Base-by-base conservation (phyloP, 1,140 invertebrate genomes). In the Penaeus japonicus region DNA sequence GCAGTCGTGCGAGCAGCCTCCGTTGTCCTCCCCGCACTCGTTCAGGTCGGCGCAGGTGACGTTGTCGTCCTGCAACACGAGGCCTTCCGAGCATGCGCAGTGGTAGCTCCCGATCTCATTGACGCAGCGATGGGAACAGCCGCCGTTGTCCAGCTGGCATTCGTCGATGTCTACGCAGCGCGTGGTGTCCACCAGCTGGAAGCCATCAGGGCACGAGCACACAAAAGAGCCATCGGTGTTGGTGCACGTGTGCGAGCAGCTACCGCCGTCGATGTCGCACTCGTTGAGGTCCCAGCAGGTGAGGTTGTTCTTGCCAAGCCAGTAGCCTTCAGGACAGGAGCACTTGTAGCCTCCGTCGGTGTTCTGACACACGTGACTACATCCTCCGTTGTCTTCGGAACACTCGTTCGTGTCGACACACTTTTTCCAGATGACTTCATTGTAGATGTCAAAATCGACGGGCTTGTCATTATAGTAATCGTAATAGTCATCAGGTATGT, bases 191-290 rank as follows among this genome's bases (percentile, higher is more conserved):
- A 93, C 93, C n/a, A 92, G 57, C 90, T 94, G 94, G 91, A 95
- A 96, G 20, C 96, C 96, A 88, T 94, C 94, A 89, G 95, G 95
- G 92, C 97, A 98, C 24, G 94, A 94, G 91, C 97, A 98, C 80
- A 95, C 94, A 92, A 95, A 98, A 17, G 96, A 96, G 2, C 97
- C 97, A 3, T 95, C 92, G 1, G 95, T 96, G 92, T 98, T 98
- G 24, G 96, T 92, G 92, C 97, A 98, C 20, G 94, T 93, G 91
- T 96, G 92, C 77, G 92, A 92, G 89, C 94, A 94, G 4, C 93
- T 90, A 89, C 92, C 92, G 88, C 93, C 93, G 90, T 92, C 89
- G 10, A 94, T 93, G 0, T 93, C 91, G 90, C 96, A 97, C 91
- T 97, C 96, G 91, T 96, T 94, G 15, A 96, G 93, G 91, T 95